Base-by-base conservation (phyloP, 2,888 invertebrate species). In the Stegana nigrithorax region DNA sequence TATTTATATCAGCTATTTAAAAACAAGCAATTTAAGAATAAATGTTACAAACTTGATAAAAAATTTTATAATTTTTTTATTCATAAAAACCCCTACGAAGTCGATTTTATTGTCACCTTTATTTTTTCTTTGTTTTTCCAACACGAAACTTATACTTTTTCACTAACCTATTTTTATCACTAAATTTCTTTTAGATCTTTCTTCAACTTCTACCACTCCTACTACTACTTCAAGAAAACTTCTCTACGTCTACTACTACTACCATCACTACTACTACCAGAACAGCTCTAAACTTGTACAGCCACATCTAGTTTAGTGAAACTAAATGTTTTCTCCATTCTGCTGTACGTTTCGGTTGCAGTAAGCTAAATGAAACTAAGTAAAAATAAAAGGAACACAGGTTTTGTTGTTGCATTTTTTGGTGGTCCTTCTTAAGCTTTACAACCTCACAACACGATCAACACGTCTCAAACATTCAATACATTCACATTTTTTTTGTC, bases 131-230 rank as follows among this genome's bases (percentile, higher is more conserved):
- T 61, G 56, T 59, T 59, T n/a, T 64, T 53, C 29, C 45, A 62
- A 60, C 26, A 59, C 27, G 61, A 25, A 42, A 61, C 60, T 70
- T 70, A 68, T 73, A 67, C 70, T 66, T 75, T 78, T 78, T 81
- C 68, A 83, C 82, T 82, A 82, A 82, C 83, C 82, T 80, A 83
- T 83, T 82, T 79, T 81, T 81, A 81, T 80, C 78, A 83, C 81
- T 79, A 81, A 83, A 81, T 82, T 81, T 83, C 82, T 82, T 82
- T 81, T 82, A 82, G 82, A 83, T 69, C 65, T 70, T n/a, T n/a
- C 62, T 63, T 68, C 62, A 65, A 61, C 53, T 66, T 73, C 74
- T 74, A 69, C 69, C 57, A 63, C 68, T 63, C 59, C 64, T 61
- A 59, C 67, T 60, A 61, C 66, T 59, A 47, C 62, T 59, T 60